These are phyloP conservation scores for Lycodopsis pacificus DNA, from an alignment of 2,797 vertebrate genomes.

Conservation along the genomic window DNA sequence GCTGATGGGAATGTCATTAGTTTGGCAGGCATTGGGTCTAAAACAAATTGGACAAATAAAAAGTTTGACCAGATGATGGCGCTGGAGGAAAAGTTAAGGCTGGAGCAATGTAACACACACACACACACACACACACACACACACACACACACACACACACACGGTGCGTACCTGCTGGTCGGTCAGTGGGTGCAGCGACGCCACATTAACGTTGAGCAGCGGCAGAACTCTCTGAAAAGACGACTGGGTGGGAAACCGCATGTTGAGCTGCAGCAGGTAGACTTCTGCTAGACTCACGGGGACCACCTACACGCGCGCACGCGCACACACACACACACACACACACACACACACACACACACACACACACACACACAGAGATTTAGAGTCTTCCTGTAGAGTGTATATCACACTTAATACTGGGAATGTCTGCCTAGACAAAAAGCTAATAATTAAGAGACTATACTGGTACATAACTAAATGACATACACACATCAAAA, in stretches of 20 bases:
- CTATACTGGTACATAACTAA: not conserved
- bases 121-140: not conserved
- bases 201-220: conserved; percentile 94
- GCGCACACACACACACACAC: not conserved
- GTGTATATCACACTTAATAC: not conserved
- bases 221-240: conserved; percentile 96
- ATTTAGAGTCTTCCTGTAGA: not conserved
- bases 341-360: not conserved
- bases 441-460: not conserved
- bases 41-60: not conserved
- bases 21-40: not conserved
- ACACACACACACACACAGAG: conserved; percentile 14
- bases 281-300: conserved; percentile 96
- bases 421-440: no score
- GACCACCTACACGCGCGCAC: conserved; percentile 84
- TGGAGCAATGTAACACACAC: not conserved
- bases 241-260: conserved; percentile 97
- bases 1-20: no score
- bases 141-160: not conserved
- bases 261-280: conserved; percentile 97
- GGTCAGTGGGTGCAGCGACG: conserved; percentile 95
- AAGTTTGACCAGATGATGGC: not conserved
- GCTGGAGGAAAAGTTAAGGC: not conserved
- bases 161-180: conserved; percentile 89
- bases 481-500: not conserved